These are phyloP conservation scores for Chromis chromis DNA, from an alignment of 2,797 vertebrate genomes.

Conservation along the genomic window DNA sequence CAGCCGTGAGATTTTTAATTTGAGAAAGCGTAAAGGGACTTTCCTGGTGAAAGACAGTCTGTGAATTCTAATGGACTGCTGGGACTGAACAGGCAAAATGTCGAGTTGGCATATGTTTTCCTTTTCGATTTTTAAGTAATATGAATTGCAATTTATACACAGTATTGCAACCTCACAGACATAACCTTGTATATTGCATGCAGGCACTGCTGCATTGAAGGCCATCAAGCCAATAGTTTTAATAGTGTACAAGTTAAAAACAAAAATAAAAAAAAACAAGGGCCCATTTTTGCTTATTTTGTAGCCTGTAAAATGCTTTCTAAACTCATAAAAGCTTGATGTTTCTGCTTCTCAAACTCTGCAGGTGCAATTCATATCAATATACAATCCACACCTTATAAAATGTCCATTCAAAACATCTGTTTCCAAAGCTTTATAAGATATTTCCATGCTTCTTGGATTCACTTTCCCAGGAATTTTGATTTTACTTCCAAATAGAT, in stretches of 20 bases:
- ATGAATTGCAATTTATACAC: slow-evolving; percentile 36
- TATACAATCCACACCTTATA: slow-evolving; percentile 37
- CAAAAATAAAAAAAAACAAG: slow-evolving; percentile 2
- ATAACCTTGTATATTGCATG: background rate
- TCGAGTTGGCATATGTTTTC: slow-evolving; percentile 55
- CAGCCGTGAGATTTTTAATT: slow-evolving; percentile 81
- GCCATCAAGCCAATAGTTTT: slow-evolving; percentile 12
- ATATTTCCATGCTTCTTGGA: slow-evolving; percentile 67
- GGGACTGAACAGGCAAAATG: slow-evolving; percentile 59
- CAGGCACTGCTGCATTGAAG: background rate
- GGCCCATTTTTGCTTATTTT: background rate
- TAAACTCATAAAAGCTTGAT: slow-evolving; percentile 5
- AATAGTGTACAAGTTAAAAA: slow-evolving; percentile 8
- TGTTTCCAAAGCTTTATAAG: slow-evolving; percentile 65
- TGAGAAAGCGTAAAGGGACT: slow-evolving; percentile 77
- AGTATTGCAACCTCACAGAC: background rate
- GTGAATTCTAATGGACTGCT: slow-evolving; percentile 74
- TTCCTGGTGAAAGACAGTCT: slow-evolving; percentile 65
- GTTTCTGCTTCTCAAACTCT: slow-evolving; percentile 9
- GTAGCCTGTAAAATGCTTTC: background rate
- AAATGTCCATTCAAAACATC: slow-evolving; percentile 60
- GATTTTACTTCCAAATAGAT: slow-evolving; percentile 82
- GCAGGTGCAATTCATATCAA: slow-evolving; percentile 42
- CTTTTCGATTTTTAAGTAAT: slow-evolving; percentile 26
- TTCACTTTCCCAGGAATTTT: slow-evolving; percentile 83